phyloP scores from a whole-genome alignment of 2,888 invertebrate species.

The Diploptera punctata region DNA sequence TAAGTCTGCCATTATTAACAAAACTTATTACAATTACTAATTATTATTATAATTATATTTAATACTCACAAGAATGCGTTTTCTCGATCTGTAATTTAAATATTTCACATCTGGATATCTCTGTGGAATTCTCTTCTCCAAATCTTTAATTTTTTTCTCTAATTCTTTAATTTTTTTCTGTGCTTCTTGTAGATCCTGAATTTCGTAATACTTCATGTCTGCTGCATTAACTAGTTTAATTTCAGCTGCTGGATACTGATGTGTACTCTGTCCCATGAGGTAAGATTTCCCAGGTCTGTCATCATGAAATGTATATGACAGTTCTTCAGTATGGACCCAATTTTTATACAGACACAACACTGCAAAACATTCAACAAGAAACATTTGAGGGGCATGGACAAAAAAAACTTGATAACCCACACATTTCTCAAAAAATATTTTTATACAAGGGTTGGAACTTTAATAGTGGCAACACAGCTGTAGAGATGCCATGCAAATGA shows the following conservation, averaged over 20 bases:
- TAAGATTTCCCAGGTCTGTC: conserved; percentile 9
- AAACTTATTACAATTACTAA: too few species aligned
- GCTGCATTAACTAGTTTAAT: neutral
- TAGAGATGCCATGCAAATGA: too few species aligned
- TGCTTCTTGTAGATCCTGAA: conserved; percentile 57
- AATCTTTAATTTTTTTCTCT: conserved; percentile 72
- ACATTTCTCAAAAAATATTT: too few species aligned
- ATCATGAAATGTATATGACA: neutral
- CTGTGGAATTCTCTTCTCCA: conserved; percentile 78
- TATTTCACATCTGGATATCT: conserved; percentile 92
- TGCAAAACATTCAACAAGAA: conserved; percentile 48
- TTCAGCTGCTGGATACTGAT: neutral
- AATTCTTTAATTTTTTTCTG: conserved; percentile 68
- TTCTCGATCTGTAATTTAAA: conserved; percentile 89
- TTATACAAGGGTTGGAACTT: too few species aligned
- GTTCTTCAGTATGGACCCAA: conserved; percentile 52
- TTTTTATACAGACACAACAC: conserved; percentile 57
- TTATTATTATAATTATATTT: too few species aligned
- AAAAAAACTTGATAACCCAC: too few species aligned
- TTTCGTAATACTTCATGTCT: neutral
- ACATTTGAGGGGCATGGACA: too few species aligned
- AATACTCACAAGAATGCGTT: conserved; percentile 83
- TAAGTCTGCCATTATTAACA: too few species aligned
- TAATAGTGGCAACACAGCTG: too few species aligned
- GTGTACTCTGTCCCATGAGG: conserved; percentile 24